These are phyloP conservation scores for Caenorhabditis zanzibari DNA, from an alignment of 2,888 invertebrate species.

Conservation along the genomic window DNA sequence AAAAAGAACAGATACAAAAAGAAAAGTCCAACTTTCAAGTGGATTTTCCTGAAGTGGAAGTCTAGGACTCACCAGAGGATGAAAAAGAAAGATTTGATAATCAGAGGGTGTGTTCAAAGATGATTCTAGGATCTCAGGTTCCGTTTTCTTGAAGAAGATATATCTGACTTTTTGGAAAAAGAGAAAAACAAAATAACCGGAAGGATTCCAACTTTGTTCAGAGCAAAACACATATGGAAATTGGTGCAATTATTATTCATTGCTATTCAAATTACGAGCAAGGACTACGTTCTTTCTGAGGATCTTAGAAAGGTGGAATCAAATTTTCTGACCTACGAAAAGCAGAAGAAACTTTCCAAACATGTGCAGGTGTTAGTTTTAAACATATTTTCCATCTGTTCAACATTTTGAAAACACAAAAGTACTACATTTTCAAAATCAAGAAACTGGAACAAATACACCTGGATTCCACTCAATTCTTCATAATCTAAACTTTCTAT, in stretches of 20 bases:
- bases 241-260: slow-evolving; percentile 19
- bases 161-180: slow-evolving; percentile 11
- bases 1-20: not conserved
- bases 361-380: not conserved
- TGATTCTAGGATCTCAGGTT: slow-evolving; percentile 20
- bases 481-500: not conserved
- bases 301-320: not conserved
- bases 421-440: not conserved
- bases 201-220: slow-evolving; percentile 8
- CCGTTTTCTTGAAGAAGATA: slow-evolving; percentile 19
- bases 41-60: slow-evolving; percentile 27
- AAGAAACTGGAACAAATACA: not conserved
- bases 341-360: not conserved
- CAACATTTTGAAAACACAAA: not conserved
- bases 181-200: slow-evolving; percentile 12
- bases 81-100: slow-evolving; percentile 15
- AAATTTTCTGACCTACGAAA: not conserved
- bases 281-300: not conserved
- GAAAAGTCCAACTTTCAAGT: slow-evolving; percentile 32
- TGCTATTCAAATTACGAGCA: slow-evolving; percentile 2
- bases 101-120: slow-evolving; percentile 18
- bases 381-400: not conserved
- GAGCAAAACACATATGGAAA: slow-evolving; percentile 28
- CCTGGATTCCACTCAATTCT: not conserved
- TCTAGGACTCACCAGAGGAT: not conserved